phyloP scores from a whole-genome alignment of 2,113 vertebrate species.

The Colinus virginianus region DNA sequence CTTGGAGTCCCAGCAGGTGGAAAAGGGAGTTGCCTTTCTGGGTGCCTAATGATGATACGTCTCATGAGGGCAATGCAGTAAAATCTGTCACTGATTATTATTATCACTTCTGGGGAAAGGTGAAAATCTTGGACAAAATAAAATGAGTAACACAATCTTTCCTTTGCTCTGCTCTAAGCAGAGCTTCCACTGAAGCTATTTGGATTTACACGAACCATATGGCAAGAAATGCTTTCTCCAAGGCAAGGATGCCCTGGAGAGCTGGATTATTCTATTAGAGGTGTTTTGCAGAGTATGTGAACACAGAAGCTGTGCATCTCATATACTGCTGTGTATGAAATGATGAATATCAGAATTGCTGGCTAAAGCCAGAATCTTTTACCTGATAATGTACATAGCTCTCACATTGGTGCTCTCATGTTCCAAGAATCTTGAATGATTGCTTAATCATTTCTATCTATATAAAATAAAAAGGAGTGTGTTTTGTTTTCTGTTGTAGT shows the following conservation, averaged over 20 bases:
- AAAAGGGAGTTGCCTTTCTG: not conserved
- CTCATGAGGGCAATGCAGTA: not conserved
- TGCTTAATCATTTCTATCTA: not conserved
- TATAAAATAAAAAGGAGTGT: not conserved
- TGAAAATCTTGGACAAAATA: not conserved
- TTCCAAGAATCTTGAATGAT: not conserved
- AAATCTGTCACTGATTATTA: not conserved
- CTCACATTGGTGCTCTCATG: not conserved
- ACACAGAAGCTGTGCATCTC: not conserved
- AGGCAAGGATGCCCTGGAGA: not conserved
- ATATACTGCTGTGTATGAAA: slow-evolving; percentile 19
- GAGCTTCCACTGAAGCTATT: not conserved
- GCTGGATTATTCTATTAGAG: not conserved
- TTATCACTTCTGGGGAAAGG: not conserved
- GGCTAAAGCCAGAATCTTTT: not conserved
- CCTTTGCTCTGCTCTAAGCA: not conserved
- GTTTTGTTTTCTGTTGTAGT: not conserved
- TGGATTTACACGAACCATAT: not conserved
- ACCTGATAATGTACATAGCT: not conserved
- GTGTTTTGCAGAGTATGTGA: not conserved
- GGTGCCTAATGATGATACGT: not conserved
- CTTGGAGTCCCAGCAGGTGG: not conserved
- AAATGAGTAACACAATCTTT: not conserved
- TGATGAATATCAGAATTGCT: slow-evolving; percentile 10
- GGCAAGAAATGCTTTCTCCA: not conserved